Conservation (phyloP, 1,140 invertebrate species). For the Meloidogyne chitwoodi region DNA sequence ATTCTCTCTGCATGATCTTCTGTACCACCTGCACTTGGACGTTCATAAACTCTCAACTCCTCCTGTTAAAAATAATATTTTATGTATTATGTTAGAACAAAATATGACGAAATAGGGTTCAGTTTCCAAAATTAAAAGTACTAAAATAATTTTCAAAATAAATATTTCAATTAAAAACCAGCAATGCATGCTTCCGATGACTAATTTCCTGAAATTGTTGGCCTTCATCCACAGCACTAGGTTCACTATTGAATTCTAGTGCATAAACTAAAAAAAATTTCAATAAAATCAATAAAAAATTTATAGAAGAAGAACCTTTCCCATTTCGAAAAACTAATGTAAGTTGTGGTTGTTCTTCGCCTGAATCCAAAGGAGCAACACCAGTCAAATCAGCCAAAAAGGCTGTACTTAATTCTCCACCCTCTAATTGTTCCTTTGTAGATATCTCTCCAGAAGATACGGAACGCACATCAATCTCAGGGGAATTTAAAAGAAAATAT, state of each 20-base stretch:
- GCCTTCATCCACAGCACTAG: background rate
- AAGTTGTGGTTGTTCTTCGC: slow-evolving; percentile 19
- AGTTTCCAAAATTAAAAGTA: too few species aligned
- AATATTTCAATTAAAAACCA: too few species aligned
- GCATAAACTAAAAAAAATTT: slow-evolving; percentile 22
- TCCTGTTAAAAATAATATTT: slow-evolving; percentile 13
- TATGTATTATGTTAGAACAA: too few species aligned
- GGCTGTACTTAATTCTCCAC: slow-evolving; percentile 29
- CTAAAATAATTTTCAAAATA: too few species aligned
- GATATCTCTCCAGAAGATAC: slow-evolving; percentile 36
- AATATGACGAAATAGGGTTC: too few species aligned
- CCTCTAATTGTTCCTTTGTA: slow-evolving; percentile 41
- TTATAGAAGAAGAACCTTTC: slow-evolving; percentile 20
- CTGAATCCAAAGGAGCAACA: slow-evolving; percentile 8
- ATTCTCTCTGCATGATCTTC: background rate
- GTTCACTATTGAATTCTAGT: slow-evolving; percentile 33
- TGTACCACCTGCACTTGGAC: background rate
- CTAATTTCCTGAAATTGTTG: slow-evolving; percentile 36
- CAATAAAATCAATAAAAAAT: too few species aligned
- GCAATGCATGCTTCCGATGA: slow-evolving; percentile 40
- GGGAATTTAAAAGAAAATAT: background rate
- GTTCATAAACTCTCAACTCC: slow-evolving; percentile 43
- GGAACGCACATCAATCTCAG: slow-evolving; percentile 35
- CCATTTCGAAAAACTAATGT: slow-evolving; percentile 36
- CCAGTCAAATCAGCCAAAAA: slow-evolving; percentile 32